Conservation (phyloP, 2,797 vertebrate species). For the Propithecus perrieri region DNA sequence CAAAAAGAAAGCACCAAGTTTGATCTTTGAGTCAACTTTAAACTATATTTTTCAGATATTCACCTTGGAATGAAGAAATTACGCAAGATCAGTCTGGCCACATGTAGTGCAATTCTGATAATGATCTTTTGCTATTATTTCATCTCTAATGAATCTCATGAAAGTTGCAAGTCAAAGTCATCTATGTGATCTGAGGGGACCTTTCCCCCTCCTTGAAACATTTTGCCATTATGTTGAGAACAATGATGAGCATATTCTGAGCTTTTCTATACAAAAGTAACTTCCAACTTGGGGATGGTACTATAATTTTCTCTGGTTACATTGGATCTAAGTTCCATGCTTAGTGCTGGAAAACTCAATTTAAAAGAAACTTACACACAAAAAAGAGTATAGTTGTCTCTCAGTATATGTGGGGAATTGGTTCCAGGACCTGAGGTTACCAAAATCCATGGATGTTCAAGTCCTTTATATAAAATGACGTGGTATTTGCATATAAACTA, state of each 20-base stretch:
- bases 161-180: background rate
- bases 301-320: background rate
- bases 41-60: background rate
- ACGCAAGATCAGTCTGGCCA: background rate
- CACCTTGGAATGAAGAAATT: background rate
- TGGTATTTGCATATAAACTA: no score
- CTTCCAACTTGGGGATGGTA: background rate
- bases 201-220: background rate
- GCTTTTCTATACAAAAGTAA: background rate
- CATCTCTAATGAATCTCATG: background rate
- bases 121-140: background rate
- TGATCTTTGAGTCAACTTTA: background rate
- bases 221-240: background rate
- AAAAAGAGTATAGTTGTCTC: background rate
- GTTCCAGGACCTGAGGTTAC: no score
- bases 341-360: background rate
- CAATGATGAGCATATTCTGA: background rate
- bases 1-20: background rate
- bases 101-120: background rate
- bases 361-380: background rate
- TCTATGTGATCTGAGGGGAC: background rate
- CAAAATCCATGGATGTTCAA: no score
- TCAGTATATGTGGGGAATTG: background rate
- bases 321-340: background rate
- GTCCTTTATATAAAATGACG: no score